These are phyloP conservation scores for Aegithalos caudatus DNA, from an alignment of 2,113 vertebrate genomes.

Conservation along the genomic window DNA sequence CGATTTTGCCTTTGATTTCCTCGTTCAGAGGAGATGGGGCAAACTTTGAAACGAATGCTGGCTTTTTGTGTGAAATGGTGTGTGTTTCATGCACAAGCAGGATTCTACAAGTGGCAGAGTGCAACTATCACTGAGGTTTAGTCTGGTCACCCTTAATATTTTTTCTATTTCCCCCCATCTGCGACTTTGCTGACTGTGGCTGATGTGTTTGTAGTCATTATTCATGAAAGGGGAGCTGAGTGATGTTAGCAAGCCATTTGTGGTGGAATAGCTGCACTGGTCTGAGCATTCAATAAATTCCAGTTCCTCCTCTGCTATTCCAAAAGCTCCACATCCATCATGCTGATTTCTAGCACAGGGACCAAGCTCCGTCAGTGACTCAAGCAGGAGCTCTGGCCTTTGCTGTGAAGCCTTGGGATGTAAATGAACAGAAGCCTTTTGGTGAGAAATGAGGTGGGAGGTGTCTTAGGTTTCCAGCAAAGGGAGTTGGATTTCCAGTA, in stretches of 20 bases:
- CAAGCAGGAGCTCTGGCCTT: slow-evolving; percentile 24
- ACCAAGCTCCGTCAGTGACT: neutral
- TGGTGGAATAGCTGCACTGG: neutral
- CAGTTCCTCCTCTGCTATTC: slow-evolving; percentile 23
- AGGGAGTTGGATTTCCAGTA: slow-evolving; percentile 45
- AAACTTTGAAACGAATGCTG: slow-evolving; percentile 20
- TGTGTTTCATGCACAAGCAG: neutral
- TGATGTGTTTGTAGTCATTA: neutral
- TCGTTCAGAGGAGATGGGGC: slow-evolving; percentile 22
- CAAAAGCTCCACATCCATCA: neutral
- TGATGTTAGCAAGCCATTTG: neutral
- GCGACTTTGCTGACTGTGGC: neutral
- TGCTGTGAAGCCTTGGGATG: neutral
- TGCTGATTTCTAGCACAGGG: neutral
- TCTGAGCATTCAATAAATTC: neutral
- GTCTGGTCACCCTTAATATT: neutral
- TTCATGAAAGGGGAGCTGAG: neutral
- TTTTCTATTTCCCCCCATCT: neutral
- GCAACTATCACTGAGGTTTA: neutral
- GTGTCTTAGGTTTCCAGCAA: slow-evolving; percentile 43
- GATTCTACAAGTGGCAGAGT: neutral
- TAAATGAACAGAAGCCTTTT: neutral
- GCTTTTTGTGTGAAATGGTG: neutral
- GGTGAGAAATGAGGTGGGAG: slow-evolving; percentile 57
- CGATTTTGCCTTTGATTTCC: slow-evolving; percentile 55